Evolutionary conservation across 2,113 vertebrate genomes (phyloP).

Genomic region (Suricata suricatta): DNA sequence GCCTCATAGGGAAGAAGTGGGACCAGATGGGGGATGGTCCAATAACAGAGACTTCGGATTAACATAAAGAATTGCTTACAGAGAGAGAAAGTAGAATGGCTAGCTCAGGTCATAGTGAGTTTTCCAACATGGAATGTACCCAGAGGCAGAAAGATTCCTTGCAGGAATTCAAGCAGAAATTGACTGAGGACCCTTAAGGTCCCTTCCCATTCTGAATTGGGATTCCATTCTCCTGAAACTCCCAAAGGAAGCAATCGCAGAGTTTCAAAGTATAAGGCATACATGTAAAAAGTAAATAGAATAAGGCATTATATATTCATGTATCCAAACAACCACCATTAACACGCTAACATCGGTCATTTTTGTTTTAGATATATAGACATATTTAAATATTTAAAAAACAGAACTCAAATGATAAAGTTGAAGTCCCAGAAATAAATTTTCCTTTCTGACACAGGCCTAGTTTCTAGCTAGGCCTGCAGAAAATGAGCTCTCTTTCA

Average conservation of each 20-base stretch:
- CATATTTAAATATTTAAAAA: constrained; percentile 14
- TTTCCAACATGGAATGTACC: neutral
- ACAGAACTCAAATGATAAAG: neutral
- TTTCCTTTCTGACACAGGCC: neutral
- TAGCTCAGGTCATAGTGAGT: neutral
- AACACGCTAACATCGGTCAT: neutral
- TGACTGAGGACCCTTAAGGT: neutral
- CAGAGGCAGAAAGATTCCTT: neutral
- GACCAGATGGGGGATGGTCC: neutral
- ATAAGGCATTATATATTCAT: neutral
- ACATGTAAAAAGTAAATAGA: neutral
- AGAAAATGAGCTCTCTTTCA: neutral
- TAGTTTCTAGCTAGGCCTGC: neutral
- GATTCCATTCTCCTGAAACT: constrained; percentile 26
- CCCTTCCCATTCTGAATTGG: neutral
- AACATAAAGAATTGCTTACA: neutral
- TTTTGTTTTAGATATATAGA: neutral
- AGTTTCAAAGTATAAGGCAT: constrained; percentile 4
- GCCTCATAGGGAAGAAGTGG: neutral
- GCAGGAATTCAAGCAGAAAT: neutral
- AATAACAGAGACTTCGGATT: neutral
- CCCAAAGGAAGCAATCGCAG: neutral
- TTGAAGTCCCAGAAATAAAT: neutral
- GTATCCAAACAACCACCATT: neutral
- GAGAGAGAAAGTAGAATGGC: neutral